Base-by-base conservation (phyloP, 2,888 invertebrate species). In the Agrilus cyanescens region DNA sequence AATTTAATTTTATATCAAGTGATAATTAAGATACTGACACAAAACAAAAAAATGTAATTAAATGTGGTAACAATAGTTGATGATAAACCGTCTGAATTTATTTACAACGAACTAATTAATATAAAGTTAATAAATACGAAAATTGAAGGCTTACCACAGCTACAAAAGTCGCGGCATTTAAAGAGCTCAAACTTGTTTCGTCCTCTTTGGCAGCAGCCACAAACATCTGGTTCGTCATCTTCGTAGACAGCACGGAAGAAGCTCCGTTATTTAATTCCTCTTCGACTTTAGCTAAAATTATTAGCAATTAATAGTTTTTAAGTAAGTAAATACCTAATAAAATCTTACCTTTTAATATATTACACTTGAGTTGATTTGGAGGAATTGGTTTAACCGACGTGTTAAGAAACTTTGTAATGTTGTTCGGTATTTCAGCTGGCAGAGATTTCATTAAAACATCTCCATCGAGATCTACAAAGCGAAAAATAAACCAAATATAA, bases 321-420 rank as follows among this genome's bases (percentile, higher is more conserved):
- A 37, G 71, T 29, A 2, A 13, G 13, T 13, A 25, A 39, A 45
- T 14, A 43, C 13, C 38, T 29, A 37, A 31, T 37, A 45, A 43
- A 39, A 36, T 67, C 55, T 74, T 75, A 67, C 88, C 88, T 75
- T 95, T 95, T 41, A 94, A 71, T 62, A 94, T 93, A 69, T 88
- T 94, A 69, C 94, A 94, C 69, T 94, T 95, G 48, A 94, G 76
- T 61, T 91, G 87, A 50, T 90, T 89, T 7, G 88, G 87, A 36
- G 91, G 90, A 45, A 93, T 75, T 15, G 85, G 82, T 56, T 80
- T 79, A 14, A 61, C 61, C 20, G 45, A 44, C 10, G 50, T 50
- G 29, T 56, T 57, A 13, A 57, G 53, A 40, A 50, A 52, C 52
- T 61, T 65, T 37, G 56, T 56, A 33, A 65, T 63, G 48, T 66